These are phyloP conservation scores for Labia minor DNA, from an alignment of 2,888 invertebrate genomes.

Conservation along the genomic window DNA sequence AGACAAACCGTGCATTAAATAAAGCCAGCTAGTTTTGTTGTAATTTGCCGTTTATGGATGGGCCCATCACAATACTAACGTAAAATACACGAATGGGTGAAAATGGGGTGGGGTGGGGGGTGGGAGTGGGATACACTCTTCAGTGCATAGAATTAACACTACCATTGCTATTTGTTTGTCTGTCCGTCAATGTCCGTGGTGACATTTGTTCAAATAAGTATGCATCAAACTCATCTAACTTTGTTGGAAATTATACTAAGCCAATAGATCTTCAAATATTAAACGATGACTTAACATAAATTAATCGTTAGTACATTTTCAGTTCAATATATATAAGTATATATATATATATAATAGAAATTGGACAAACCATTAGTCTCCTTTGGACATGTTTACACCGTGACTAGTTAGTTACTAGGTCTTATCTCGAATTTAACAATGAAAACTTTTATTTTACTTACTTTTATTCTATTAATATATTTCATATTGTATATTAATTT, in stretches of 20 bases:
- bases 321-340: too few species aligned
- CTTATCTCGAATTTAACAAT: too few species aligned
- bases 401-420: too few species aligned
- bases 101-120: neutral
- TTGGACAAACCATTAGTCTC: too few species aligned
- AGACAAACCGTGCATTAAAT: conserved; percentile 13
- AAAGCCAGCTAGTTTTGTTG: conserved; percentile 5
- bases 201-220: neutral
- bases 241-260: neutral
- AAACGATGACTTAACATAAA: too few species aligned
- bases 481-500: too few species aligned
- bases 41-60: neutral
- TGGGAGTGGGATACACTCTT: neutral
- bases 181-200: neutral
- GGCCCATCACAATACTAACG: neutral
- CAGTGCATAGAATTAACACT: neutral
- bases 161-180: neutral
- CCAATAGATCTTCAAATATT: neutral
- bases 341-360: too few species aligned
- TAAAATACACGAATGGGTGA: too few species aligned
- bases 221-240: neutral
- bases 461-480: too few species aligned
- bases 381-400: too few species aligned
- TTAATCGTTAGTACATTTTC: too few species aligned
- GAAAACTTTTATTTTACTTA: too few species aligned